Percentiles rank a stretch among this genome's conserved stretches.
These are phyloP conservation scores for Scaptomyza cyrtandrae DNA, from an alignment of 2,888 invertebrate species.

Conservation along the genomic window DNA sequence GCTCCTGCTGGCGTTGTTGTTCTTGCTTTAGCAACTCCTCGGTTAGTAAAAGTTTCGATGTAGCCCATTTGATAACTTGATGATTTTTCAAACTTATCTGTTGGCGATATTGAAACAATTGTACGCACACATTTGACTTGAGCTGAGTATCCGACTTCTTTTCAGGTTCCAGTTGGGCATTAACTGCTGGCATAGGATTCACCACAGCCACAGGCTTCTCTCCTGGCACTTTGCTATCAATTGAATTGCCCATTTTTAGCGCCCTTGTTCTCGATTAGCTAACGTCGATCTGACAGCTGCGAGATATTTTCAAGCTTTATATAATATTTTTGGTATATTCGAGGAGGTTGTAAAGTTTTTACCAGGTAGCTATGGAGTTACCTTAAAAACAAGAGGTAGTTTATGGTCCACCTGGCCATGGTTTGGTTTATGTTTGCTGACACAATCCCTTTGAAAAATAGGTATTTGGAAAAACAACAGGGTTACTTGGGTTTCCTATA, in stretches of 20 bases:
- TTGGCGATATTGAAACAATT: constrained; percentile 72
- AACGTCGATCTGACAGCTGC: constrained; percentile 60
- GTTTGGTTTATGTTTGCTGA: constrained; percentile 4
- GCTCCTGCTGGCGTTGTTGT: neutral
- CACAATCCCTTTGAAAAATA: neutral
- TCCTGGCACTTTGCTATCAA: constrained; percentile 31
- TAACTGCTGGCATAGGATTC: constrained; percentile 26
- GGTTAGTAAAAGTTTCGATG: constrained; percentile 69
- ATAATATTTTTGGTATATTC: constrained; percentile 18
- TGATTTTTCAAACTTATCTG: constrained; percentile 58
- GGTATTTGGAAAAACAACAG: neutral
- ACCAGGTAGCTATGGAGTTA: neutral
- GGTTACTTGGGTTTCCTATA: constrained; percentile 8
- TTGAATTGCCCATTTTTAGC: constrained; percentile 52
- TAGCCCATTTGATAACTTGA: constrained; percentile 69
- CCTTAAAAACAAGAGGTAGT: neutral
- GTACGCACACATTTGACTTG: constrained; percentile 48
- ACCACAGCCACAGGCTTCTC: constrained; percentile 49
- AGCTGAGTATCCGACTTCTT: neutral
- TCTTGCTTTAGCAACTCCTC: constrained; percentile 71
- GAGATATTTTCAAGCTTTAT: constrained; percentile 23
- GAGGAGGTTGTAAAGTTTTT: neutral
- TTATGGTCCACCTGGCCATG: constrained; percentile 14
- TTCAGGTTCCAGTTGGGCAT: neutral
- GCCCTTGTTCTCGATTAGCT: constrained; percentile 28